phyloP scores from a whole-genome alignment of 2,888 invertebrate genomes.

The Aphidoletes aphidimyza region DNA sequence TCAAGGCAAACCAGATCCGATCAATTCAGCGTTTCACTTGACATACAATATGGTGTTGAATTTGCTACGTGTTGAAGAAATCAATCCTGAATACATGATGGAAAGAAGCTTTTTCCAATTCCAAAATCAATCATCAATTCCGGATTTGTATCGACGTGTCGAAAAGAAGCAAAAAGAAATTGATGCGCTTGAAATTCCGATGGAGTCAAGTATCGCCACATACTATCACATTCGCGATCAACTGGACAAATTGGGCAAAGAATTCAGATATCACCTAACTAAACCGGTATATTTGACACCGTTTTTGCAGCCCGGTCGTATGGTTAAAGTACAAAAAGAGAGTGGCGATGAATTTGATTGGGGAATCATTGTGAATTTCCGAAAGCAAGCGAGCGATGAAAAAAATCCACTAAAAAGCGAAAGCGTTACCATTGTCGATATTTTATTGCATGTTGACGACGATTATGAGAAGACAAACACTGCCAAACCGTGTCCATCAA shows the following conservation, averaged over 20 bases:
- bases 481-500: constrained; percentile 77
- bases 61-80: constrained; percentile 96
- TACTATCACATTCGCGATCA: constrained; percentile 89
- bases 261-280: constrained; percentile 83
- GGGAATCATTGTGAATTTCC: constrained; percentile 95
- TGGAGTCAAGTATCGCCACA: constrained; percentile 80
- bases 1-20: constrained; percentile 93
- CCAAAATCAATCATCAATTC: constrained; percentile 96
- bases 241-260: constrained; percentile 76
- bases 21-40: constrained; percentile 98
- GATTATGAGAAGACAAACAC: constrained; percentile 70
- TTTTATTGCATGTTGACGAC: constrained; percentile 82
- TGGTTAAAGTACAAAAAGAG: constrained; percentile 87
- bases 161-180: constrained; percentile 75
- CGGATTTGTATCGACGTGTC: constrained; percentile 84
- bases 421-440: constrained; percentile 77
- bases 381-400: constrained; percentile 72
- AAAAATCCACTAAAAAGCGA: constrained; percentile 68
- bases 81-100: constrained; percentile 99
- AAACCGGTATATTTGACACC: constrained; percentile 90
- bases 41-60: constrained; percentile 99
- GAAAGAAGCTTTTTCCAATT: constrained; percentile 99
- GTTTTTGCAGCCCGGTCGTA: constrained; percentile 92
- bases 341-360: constrained; percentile 92
- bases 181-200: constrained; percentile 73